These are phyloP conservation scores for Vidua macroura DNA, from an alignment of 2,113 vertebrate species.

Conservation along the genomic window DNA sequence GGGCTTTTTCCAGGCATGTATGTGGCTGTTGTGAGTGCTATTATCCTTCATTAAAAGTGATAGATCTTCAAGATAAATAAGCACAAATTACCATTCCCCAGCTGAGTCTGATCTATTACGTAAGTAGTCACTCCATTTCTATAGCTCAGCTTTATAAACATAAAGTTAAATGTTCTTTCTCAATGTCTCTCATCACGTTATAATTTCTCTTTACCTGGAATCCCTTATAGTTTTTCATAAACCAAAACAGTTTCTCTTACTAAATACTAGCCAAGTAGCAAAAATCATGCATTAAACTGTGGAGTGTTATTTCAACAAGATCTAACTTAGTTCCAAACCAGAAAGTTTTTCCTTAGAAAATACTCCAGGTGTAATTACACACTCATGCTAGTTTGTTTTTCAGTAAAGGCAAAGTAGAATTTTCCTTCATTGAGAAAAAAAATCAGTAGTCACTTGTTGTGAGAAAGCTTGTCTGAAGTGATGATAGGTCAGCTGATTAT, in stretches of 20 bases:
- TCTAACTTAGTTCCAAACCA: background rate
- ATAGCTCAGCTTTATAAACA: slow-evolving; percentile 26
- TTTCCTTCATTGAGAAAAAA: background rate
- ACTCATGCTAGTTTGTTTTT: background rate
- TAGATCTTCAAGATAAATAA: slow-evolving; percentile 52
- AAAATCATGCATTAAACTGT: background rate
- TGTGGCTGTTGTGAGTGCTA: slow-evolving; percentile 32
- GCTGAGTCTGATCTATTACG: slow-evolving; percentile 30
- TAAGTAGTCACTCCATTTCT: slow-evolving; percentile 16
- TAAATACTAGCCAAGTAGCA: background rate
- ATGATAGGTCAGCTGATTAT: background rate
- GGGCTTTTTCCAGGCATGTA: slow-evolving; percentile 47
- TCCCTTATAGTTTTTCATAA: slow-evolving; percentile 26
- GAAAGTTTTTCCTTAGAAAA: slow-evolving; percentile 4
- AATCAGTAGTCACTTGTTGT: background rate
- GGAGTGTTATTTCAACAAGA: background rate
- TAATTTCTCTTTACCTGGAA: slow-evolving; percentile 53
- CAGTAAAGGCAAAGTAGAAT: background rate
- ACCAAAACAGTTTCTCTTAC: background rate
- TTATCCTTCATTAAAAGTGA: slow-evolving; percentile 59
- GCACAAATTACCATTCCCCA: background rate
- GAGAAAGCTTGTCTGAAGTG: background rate
- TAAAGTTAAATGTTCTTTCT: background rate
- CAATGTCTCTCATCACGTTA: slow-evolving; percentile 63
- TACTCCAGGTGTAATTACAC: background rate